These are phyloP conservation scores for Halictus rubicundus DNA, from an alignment of 1,140 invertebrate genomes.

Conservation along the genomic window DNA sequence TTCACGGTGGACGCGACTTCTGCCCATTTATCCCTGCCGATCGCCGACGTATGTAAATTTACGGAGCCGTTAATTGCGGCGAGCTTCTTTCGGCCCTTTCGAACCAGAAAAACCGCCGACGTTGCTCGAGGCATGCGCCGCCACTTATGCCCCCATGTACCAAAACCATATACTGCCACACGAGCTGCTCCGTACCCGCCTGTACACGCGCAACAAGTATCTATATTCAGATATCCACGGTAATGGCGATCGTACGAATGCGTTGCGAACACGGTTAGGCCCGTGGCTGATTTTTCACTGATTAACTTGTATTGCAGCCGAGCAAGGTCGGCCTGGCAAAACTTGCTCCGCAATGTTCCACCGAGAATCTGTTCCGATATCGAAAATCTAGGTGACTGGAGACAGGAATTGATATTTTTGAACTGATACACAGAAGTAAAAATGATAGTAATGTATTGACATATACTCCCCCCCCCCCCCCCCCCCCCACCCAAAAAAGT, in stretches of 20 bases:
- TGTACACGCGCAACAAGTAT: neutral
- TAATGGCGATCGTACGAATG: slow-evolving; percentile 42
- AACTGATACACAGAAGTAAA: too few relatives aligned
- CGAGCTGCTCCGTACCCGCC: slow-evolving; percentile 29
- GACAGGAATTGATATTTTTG: too few relatives aligned
- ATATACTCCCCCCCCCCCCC: too few relatives aligned
- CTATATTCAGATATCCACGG: slow-evolving; percentile 30
- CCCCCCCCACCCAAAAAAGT: too few relatives aligned
- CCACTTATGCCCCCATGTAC: slow-evolving; percentile 54
- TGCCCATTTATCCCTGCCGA: slow-evolving; percentile 71
- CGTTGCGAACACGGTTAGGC: slow-evolving; percentile 1
- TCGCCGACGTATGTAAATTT: slow-evolving; percentile 76
- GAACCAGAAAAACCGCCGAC: slow-evolving; percentile 65
- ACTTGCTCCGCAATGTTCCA: neutral
- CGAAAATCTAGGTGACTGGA: too few relatives aligned
- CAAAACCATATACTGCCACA: slow-evolving; percentile 31
- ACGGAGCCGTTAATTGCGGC: slow-evolving; percentile 75
- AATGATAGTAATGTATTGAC: too few relatives aligned
- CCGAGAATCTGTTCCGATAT: too few relatives aligned
- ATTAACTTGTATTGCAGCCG: neutral
- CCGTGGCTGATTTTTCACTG: slow-evolving; percentile 37
- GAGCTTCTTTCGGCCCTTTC: slow-evolving; percentile 68
- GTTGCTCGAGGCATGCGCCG: slow-evolving; percentile 62
- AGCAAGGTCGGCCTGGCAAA: neutral
- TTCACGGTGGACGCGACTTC: slow-evolving; percentile 45